Percentiles rank a stretch among this genome's conserved stretches.
phyloP scores from a whole-genome alignment of 1,140 invertebrate genomes.

The Listronotus bonariensis region DNA sequence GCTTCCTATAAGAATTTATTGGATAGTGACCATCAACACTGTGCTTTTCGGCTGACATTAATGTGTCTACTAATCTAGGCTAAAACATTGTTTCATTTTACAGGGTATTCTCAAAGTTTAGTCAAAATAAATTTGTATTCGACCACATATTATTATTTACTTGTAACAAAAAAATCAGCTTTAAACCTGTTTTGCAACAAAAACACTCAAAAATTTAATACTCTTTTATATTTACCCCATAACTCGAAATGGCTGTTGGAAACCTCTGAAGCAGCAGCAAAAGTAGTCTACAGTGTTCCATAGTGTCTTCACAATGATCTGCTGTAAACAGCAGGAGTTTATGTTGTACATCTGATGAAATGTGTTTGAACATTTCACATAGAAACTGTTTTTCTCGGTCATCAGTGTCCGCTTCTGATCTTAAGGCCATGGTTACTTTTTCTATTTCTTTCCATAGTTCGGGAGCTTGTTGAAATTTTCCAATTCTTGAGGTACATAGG shows the following conservation, averaged over 20 bases:
- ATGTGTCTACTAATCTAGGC: conserved; percentile 72
- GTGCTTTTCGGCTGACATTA: conserved; percentile 77
- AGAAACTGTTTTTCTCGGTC: conserved; percentile 62
- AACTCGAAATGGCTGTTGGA: conserved; percentile 74
- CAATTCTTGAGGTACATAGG: conserved; percentile 46
- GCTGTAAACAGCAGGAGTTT: conserved; percentile 78
- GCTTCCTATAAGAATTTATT: conserved; percentile 73
- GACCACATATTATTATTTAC: no score
- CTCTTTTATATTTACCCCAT: conserved; percentile 65
- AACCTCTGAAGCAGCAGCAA: conserved; percentile 79
- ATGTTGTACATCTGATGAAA: conserved; percentile 69
- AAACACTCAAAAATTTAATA: no score
- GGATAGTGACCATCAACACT: conserved; percentile 63
- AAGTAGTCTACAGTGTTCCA: conserved; percentile 82
- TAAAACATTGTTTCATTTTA: conserved; percentile 47
- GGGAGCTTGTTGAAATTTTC: conserved; percentile 58
- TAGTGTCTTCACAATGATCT: conserved; percentile 83
- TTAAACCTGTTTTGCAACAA: no score
- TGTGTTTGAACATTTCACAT: conserved; percentile 58
- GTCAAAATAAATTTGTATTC: no score
- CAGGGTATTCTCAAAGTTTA: no score
- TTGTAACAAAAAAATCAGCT: no score
- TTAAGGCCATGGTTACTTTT: conserved; percentile 73
- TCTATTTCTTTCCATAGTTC: conserved; percentile 81
- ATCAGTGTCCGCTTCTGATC: conserved; percentile 60